Evolutionary conservation across 2,888 invertebrate genomes (phyloP), one percentile per base, ranked within the genome.

Genomic region (Ochropleura leucogaster): DNA sequence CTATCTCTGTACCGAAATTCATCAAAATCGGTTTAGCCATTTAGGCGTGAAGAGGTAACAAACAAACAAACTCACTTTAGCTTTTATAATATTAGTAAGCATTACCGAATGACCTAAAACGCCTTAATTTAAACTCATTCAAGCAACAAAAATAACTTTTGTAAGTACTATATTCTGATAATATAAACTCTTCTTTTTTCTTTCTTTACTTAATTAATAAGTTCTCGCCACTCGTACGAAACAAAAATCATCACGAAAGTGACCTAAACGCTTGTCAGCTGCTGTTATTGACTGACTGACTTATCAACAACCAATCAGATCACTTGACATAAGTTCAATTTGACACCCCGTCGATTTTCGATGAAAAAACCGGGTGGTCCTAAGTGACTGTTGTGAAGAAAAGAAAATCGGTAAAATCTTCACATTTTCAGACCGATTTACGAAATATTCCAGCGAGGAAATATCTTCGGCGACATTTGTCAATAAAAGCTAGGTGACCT

Each of bases 401-500:
- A 30, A 44, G 18, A 46, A 63, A 64, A 30, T 70, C 14, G 3
- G 6, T 42, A 18, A 42, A 14, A 71, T 46, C 20, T 59, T 46
- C 63, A 42, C 18, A 71, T 46, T 40, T 59, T 46, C 63, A 12
- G n/a, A 46, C 12, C 10, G n/a, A n/a, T 57, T 49, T 40, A 16
- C n/a, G 12, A 46, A 77, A 59, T 67, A 55, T 59, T 8, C 3
- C 4, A 4, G 8, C 0, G 10, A 47, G n/a, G 30, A 42, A 78
- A 75, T 60, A 60, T 69, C 7, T 69, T 10, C 16, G n/a, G n/a
- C n/a, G 42, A 30, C 5, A 14, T 42, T 49, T 65, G 44, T 59
- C 16, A 68, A 77, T 77, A 46, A n/a, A 44, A 40, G 30, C 47
- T 47, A 53, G 47, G 49, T 55, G 62, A 55, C 79, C 62, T 70